A percentile compares a stretch with the other conserved stretches of the same genome.
Conservation (phyloP, 2,888 invertebrate species). For the Sarcophaga variegata region DNA sequence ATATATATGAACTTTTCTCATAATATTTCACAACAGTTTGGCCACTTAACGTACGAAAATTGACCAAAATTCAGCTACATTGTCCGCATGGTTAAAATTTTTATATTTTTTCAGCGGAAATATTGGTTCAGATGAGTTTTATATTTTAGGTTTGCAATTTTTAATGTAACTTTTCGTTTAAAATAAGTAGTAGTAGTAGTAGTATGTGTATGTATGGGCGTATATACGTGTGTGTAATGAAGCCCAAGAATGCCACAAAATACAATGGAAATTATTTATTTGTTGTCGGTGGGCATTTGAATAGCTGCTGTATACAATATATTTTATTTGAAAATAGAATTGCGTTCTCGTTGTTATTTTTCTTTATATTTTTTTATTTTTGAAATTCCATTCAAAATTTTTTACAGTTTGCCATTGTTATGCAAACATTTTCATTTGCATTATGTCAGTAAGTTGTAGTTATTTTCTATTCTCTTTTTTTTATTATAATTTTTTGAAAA, state of each 20-base stretch:
- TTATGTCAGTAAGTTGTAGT: slow-evolving; percentile 68
- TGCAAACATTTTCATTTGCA: slow-evolving; percentile 72
- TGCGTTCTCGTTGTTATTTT: slow-evolving; percentile 16
- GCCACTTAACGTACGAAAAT: neutral
- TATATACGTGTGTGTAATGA: slow-evolving; percentile 49
- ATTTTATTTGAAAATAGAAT: neutral
- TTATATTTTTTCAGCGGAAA: neutral
- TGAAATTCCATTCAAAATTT: slow-evolving; percentile 53
- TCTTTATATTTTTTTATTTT: slow-evolving; percentile 58
- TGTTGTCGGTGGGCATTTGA: slow-evolving; percentile 49
- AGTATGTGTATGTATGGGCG: no score
- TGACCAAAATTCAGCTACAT: neutral
- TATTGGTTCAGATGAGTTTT: slow-evolving; percentile 51
- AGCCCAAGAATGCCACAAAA: slow-evolving; percentile 66
- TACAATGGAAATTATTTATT: slow-evolving; percentile 68
- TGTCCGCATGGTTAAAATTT: neutral
- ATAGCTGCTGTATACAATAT: neutral
- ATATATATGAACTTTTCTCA: no score
- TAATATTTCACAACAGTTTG: neutral
- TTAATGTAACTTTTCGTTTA: slow-evolving; percentile 60
- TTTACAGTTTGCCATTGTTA: slow-evolving; percentile 70
- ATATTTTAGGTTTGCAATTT: slow-evolving; percentile 72
- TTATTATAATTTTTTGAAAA: slow-evolving; percentile 13
- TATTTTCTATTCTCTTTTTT: slow-evolving; percentile 43
- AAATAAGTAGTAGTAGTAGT: neutral